Base-by-base conservation (phyloP, 2,888 invertebrate genomes). In the Thyatira batis region DNA sequence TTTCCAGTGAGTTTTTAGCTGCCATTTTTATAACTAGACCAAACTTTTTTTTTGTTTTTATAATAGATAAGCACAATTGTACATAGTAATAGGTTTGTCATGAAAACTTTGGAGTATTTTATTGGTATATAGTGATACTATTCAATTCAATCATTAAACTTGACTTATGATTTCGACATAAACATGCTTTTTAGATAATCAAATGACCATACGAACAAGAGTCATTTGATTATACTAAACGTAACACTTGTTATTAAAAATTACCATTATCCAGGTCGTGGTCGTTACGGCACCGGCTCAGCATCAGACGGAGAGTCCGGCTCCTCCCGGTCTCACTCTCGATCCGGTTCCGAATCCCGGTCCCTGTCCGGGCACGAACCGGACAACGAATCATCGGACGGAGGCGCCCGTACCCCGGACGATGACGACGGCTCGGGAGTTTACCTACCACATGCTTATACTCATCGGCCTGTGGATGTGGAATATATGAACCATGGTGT, bases 361-460 rank as follows among this genome's bases (percentile, higher is more conserved):
- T 95, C 95, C 49, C 82, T 95, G 48, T 95, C 95, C 51, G 95
- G 94, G 0, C 95, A 95, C 85, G 95, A 95, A 77, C 95, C 95
- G 50, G 95, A 95, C 80, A 95, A 95, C 85, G 95, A 95, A 87
- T 95, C 95, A 68, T 95, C 95, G 0, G 95, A 95, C 86, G 95
- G 95, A 64, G 95, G 95, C 44, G 95, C 95, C 56, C 78, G 92
- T 2, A 92, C 92, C 30, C 92, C 95, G 0, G 95, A 95, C 84
- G 95, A 95, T 63, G 95, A 95, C 45, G 95, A 95, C 84, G 92
- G 92, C 33, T 92, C 92, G 20, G 92, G 92, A 53, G 92, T 94
- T 51, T 95, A 95, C 71, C 85, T 95, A 69, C 94, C 95, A 63
- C 95, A 95, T 71, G 70, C 94, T 61, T 95, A 95, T 80, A 80